Base-by-base conservation (phyloP, 1,140 invertebrate genomes). In the Drosophila lowei region DNA sequence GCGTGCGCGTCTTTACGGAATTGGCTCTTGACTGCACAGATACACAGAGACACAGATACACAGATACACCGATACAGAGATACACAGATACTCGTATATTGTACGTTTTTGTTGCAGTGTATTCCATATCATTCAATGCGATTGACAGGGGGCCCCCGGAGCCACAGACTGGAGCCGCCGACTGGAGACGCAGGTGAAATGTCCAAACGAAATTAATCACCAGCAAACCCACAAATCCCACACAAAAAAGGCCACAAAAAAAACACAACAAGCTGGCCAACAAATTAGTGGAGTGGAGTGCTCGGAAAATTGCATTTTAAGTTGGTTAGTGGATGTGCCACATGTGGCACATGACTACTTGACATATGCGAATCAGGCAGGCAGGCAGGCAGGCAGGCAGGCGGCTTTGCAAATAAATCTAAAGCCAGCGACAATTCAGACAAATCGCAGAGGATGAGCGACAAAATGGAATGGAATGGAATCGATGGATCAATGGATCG, bases 291-390 rank as follows among this genome's bases (percentile, higher is more conserved):
- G 34, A 38, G 11, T 4, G 1, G 47, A 71, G 63, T 62, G 57
- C 50, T 53, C 65, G 52, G 41, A 59, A 77, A 85, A 77, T 72
- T 80, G 77, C 72, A 71, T 66, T 77, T 62, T 61, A 58, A 59
- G 55, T 63, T 66, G 67, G 42, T 83, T 72, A 70, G 72, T 78
- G 43, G 74, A 80, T 72, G 67, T 89, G 85, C 85, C 89, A 79
- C 83, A 89, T 80, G 89, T 89, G 85, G 79, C 85, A 89, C 85
- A 89, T 81, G 85, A 81, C 85, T 89, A 80, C 79, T 89, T 89
- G 85, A 89, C 74, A 89, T 79, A 79, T 89, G 85, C 80, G 85
- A 89, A 89, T 85, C 85, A 80, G 77, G 46, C 46, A 30, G 30
- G 2, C 21, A 23, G 2, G 2, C 2, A 23, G 21, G 4, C n/a